Conservation (phyloP, 2,113 vertebrate genomes). For the Varanus salvator region DNA sequence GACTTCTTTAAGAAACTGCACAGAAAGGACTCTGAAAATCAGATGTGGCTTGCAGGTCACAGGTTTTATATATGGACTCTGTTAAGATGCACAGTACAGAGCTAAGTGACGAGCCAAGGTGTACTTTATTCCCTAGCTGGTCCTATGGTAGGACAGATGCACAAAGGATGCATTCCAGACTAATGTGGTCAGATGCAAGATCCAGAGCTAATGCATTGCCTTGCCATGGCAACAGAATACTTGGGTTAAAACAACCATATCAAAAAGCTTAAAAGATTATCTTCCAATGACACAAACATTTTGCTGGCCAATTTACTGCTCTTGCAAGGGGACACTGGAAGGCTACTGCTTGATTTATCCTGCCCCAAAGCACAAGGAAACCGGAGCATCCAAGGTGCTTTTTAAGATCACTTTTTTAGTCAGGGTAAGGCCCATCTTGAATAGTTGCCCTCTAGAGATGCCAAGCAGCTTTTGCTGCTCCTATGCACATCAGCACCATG, state of each 20-base stretch:
- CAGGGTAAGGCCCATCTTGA: not conserved
- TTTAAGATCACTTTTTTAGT: not conserved
- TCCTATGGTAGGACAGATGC: not conserved
- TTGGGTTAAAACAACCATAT: conserved; percentile 44
- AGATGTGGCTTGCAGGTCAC: not conserved
- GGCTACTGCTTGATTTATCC: not conserved
- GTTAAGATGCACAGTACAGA: not conserved
- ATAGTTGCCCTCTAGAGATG: not conserved
- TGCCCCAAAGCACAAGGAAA: not conserved
- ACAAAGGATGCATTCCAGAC: conserved; percentile 47
- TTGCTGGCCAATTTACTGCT: not conserved
- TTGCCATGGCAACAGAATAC: conserved; percentile 55
- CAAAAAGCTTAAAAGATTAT: conserved; percentile 53
- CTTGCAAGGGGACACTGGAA: not conserved
- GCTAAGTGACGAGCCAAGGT: not conserved
- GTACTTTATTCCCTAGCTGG: not conserved
- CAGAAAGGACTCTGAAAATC: not conserved
- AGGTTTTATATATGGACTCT: not conserved
- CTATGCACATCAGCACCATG: not conserved
- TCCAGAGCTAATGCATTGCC: conserved; percentile 36
- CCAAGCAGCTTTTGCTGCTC: not conserved
- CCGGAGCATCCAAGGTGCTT: not conserved
- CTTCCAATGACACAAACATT: conserved; percentile 3
- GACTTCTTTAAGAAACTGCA: not conserved
- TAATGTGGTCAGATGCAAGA: conserved; percentile 45